Percentiles rank a stretch among this genome's conserved stretches.
Conservation (phyloP, 1,140 invertebrate genomes). For the Ooceraea biroi region DNA sequence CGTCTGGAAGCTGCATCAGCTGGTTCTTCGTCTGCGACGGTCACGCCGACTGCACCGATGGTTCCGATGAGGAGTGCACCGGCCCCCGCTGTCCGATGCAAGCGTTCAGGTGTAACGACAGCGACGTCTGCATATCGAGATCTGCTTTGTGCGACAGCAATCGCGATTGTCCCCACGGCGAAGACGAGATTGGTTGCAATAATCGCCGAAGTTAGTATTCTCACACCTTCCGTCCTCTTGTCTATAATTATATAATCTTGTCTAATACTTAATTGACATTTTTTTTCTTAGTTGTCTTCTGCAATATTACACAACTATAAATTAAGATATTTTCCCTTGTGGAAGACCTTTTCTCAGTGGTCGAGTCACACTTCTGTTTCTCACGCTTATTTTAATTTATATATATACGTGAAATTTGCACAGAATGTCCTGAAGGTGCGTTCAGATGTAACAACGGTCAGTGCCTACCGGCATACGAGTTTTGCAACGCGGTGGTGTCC, state of each 20-base stretch:
- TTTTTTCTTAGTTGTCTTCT: not conserved
- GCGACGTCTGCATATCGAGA: slow-evolving; percentile 89
- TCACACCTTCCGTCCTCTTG: not conserved
- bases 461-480: slow-evolving; percentile 95
- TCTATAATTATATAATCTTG: no score
- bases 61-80: slow-evolving; percentile 93
- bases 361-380: no score
- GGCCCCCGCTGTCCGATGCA: slow-evolving; percentile 85
- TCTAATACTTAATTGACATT: no score
- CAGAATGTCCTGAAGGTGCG: slow-evolving; percentile 91
- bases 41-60: slow-evolving; percentile 94
- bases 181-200: slow-evolving; percentile 92
- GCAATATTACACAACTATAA: no score
- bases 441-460: slow-evolving; percentile 94
- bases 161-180: slow-evolving; percentile 92
- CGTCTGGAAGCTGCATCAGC: slow-evolving; percentile 94
- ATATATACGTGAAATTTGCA: not conserved
- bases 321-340: not conserved
- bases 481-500: slow-evolving; percentile 95
- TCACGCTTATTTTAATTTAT: not conserved
- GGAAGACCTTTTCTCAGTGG: not conserved
- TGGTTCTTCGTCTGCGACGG: slow-evolving; percentile 97
- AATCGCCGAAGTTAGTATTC: slow-evolving; percentile 86
- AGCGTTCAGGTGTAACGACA: slow-evolving; percentile 89
- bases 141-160: slow-evolving; percentile 92